These are phyloP conservation scores for Ormyrus nitidulus DNA, from an alignment of 2,888 invertebrate species.

Conservation along the genomic window DNA sequence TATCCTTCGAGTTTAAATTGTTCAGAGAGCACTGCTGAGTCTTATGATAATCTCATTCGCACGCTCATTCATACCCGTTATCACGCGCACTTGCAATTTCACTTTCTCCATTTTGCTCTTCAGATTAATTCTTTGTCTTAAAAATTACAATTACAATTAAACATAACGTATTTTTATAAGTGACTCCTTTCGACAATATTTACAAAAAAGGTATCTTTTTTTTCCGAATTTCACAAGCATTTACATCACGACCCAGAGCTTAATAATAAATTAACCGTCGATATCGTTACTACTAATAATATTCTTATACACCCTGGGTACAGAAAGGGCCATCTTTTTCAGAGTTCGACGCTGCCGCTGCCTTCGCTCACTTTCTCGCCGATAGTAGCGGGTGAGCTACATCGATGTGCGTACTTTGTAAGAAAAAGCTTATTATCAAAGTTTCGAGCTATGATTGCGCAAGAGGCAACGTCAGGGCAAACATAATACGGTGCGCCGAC, in stretches of 20 bases:
- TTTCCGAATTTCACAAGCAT: slow-evolving; percentile 59
- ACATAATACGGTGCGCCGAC: slow-evolving; percentile 6
- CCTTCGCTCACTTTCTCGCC: neutral
- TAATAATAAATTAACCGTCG: slow-evolving; percentile 69
- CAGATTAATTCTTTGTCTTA: slow-evolving; percentile 37
- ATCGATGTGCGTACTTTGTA: slow-evolving; percentile 60
- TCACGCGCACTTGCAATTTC: slow-evolving; percentile 30
- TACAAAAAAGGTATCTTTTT: slow-evolving; percentile 68
- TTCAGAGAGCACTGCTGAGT: slow-evolving; percentile 66
- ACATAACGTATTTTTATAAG: slow-evolving; percentile 62
- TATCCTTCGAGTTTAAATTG: slow-evolving; percentile 58
- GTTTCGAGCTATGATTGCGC: no score
- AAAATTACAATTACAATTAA: slow-evolving; percentile 57
- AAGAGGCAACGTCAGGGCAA: slow-evolving; percentile 40
- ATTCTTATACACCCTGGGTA: slow-evolving; percentile 66
- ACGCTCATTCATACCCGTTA: slow-evolving; percentile 53
- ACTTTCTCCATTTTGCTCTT: slow-evolving; percentile 26
- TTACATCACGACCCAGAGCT: slow-evolving; percentile 66
- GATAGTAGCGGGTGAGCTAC: slow-evolving; percentile 56
- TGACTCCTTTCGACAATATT: slow-evolving; percentile 64
- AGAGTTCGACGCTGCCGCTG: slow-evolving; percentile 32
- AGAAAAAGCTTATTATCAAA: slow-evolving; percentile 11
- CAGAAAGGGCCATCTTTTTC: slow-evolving; percentile 56
- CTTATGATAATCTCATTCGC: slow-evolving; percentile 56
- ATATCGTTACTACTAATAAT: slow-evolving; percentile 61